These are phyloP conservation scores for Bubo scandiacus DNA, from an alignment of 2,113 vertebrate species.

Conservation along the genomic window DNA sequence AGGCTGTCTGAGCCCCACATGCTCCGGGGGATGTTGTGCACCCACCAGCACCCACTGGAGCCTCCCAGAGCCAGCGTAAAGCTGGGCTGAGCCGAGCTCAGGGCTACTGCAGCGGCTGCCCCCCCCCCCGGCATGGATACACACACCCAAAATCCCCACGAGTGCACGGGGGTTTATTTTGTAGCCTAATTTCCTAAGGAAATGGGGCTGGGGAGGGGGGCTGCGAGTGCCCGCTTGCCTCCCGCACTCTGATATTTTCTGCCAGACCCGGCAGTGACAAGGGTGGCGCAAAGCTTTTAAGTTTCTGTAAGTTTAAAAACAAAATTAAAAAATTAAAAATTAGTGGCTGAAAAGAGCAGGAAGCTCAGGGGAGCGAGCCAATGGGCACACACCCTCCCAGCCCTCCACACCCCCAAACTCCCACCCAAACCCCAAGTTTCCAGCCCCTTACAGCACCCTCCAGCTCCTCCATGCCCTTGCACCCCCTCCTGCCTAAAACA, in stretches of 20 bases:
- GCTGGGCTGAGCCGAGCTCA: background rate
- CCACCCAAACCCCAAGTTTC: background rate
- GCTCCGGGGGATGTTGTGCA: background rate
- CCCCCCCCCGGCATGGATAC: background rate
- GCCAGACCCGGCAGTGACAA: background rate
- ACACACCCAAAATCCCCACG: background rate
- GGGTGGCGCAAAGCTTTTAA: background rate
- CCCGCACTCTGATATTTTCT: background rate
- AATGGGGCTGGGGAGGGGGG: background rate
- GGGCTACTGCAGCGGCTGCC: background rate
- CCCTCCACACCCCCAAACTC: background rate
- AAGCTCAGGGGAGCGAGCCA: background rate
- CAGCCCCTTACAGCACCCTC: background rate
- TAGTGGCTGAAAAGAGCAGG: background rate
- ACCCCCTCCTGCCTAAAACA: background rate
- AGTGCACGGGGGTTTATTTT: background rate
- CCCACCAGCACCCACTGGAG: background rate
- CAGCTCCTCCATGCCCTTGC: background rate
- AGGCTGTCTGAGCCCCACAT: fast-evolving
- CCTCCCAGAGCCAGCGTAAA: background rate
- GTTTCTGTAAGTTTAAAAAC: background rate
- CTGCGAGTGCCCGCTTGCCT: background rate
- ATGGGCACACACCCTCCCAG: too few species aligned
- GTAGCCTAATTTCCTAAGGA: background rate
- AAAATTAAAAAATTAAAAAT: background rate